Evolutionary conservation across 2,888 invertebrate genomes (phyloP), one percentile per base, ranked within the genome.

Genomic region (Apodemia duryi): DNA sequence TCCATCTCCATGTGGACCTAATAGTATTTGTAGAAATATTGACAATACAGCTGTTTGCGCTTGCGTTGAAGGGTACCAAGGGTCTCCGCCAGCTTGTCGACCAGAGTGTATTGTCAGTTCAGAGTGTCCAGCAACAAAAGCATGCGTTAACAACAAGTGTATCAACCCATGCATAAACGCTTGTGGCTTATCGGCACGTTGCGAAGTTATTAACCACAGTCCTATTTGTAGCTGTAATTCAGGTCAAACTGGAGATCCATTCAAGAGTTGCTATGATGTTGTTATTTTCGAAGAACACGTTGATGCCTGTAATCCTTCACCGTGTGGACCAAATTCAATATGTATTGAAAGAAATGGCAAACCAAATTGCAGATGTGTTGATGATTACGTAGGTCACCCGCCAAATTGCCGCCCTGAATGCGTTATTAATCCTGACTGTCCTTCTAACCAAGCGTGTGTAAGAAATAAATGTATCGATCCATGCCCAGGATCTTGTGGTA

Each of bases 351-450:
- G 93, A 65, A 94, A 95, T 65, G 94, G 93, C 61, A 93, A 93
- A 74, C 94, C 96, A 61, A 94, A 95, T 28, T 97, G 97, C 77
- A 94, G 95, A 71, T 97, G 97, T 78, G 83, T 94, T n/a, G 93
- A 94, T 64, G 94, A 94, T 72, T 97, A 96, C 77, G 92, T 96
- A 62, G 97, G 97, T 49, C 93, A 94, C 63, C 96, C 97, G 69
- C 96, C 97, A 38, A 95, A 95, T 74, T 97, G 97, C 76, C 93
- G 96, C 74, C 97, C 97, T 29, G 96, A 96, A 84, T 96, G 96
- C 83, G 93, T 96, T 7, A 95, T 96, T 64, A 97, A 96, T 81
- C 95, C 96, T 21, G 96, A 97, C 78, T 97, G 97, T 81, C 94
- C 95, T 41, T 94, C 95, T 51, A 94, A 94, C 73, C 94, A 95